Evolutionary conservation across 2,888 invertebrate species (phyloP).

Genomic region (Sylvicola fuscatus): DNA sequence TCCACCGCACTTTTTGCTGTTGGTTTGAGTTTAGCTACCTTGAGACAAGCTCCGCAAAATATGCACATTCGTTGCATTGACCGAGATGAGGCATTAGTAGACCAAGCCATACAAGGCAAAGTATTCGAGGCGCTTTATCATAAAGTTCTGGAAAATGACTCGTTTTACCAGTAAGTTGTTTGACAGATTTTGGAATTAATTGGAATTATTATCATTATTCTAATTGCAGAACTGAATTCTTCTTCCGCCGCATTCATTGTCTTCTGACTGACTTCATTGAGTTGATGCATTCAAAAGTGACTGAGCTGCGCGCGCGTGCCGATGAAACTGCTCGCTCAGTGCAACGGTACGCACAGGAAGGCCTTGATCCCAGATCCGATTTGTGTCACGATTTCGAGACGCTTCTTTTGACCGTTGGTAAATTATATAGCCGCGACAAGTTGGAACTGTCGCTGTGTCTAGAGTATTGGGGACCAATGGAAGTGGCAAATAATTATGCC

Average conservation of each 20-base stretch:
- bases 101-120: constrained; percentile 54
- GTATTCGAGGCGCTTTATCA: constrained; percentile 64
- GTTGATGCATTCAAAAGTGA: constrained; percentile 76
- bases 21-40: constrained; percentile 41
- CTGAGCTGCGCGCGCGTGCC: constrained; percentile 60
- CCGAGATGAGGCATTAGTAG: constrained; percentile 56
- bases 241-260: constrained; percentile 61
- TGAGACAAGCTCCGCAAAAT: constrained; percentile 12
- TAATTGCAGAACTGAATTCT: constrained; percentile 43
- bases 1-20: constrained; percentile 47
- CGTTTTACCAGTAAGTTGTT: constrained; percentile 33
- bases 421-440: constrained; percentile 58
- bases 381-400: constrained; percentile 65
- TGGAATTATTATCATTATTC: background rate
- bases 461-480: constrained; percentile 53
- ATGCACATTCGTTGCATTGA: background rate
- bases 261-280: constrained; percentile 83
- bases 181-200: background rate
- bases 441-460: constrained; percentile 43
- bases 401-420: constrained; percentile 55
- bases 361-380: constrained; percentile 50
- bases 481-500: constrained; percentile 12
- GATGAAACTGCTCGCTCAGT: constrained; percentile 74
- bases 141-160: constrained; percentile 44
- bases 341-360: constrained; percentile 52